Base-by-base conservation (phyloP, 2,797 vertebrate species). In the Crenuchus spilurus region DNA sequence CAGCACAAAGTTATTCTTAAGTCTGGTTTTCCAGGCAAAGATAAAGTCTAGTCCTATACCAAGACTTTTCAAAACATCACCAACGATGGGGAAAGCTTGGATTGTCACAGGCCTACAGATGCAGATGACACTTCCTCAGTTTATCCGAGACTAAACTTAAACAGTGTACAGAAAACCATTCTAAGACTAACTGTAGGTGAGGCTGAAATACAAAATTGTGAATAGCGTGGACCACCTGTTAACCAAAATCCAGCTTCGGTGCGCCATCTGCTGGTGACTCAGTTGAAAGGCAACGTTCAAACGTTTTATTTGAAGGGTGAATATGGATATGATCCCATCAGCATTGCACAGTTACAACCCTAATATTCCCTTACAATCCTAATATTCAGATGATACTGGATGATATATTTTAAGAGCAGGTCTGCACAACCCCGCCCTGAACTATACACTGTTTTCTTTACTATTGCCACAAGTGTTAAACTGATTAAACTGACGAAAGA, bases 201-300 rank as follows among this genome's bases (percentile, higher is more conserved):
- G 1, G 6, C 10, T 57, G n/a, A 57, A 44, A 3, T 1, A 41
- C 20, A 49, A 13, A 24, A 70, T 16, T 6, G 20, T 33, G 8
- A 10, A 14, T 22, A 20, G 14, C 41, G 35, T 24, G 11, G 35
- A 39, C 57, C 58, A 61, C 20, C 20, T 20, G 4, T n/a, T 61
- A 7, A 26, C 42, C 24, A 55, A 66, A 55, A 20, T 28, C 35
- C 70, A 24, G 26, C 28, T 26, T n/a, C 48, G 37, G 64, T 20
- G 39, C 55, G n/a, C 78, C 73, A 71, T 60, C 78, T 78, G 46
- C 55, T 69, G 78, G 74, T 48, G 58, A 68, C 41, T 10, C 33
- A 24, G 2, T 35, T 8, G 14, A 54, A 73, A 24, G 41, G 35
- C 60, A 41, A 60, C 1, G 9, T 2, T 7, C 5, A 24, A 41